phyloP scores from a whole-genome alignment of 2,888 invertebrate genomes.

The Rhaphigaster nebulosa region DNA sequence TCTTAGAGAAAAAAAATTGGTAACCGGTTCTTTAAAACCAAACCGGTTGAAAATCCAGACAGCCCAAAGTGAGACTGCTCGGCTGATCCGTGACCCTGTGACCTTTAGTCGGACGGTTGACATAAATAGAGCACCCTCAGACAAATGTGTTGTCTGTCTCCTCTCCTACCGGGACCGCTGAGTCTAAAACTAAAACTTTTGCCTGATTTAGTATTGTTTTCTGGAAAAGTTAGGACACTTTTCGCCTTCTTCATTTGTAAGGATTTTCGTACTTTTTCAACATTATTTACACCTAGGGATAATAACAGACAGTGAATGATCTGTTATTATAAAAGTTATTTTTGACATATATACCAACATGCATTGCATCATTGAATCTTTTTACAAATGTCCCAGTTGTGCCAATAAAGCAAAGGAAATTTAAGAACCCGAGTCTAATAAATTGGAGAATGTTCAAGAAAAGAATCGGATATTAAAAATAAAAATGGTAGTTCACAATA shows the following conservation, averaged over 20 bases:
- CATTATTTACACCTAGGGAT: background rate
- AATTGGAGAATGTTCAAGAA: too few species aligned
- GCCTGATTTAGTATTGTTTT: background rate
- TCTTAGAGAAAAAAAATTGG: too few species aligned
- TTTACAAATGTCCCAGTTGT: too few species aligned
- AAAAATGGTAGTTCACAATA: too few species aligned
- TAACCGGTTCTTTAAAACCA: background rate
- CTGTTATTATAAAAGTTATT: too few species aligned
- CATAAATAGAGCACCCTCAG: background rate
- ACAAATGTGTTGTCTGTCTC: background rate
- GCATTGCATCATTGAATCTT: too few species aligned
- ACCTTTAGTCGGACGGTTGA: background rate
- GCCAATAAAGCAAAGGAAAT: too few species aligned
- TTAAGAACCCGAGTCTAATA: too few species aligned
- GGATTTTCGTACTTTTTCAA: background rate
- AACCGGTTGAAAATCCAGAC: background rate
- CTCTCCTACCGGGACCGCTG: background rate
- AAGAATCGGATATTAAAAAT: too few species aligned
- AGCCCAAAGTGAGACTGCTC: background rate
- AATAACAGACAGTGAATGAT: background rate
- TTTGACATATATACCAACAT: too few species aligned
- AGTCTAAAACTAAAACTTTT: background rate
- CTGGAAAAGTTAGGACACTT: background rate
- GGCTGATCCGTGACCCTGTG: background rate
- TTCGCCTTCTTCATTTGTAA: background rate